Base-by-base conservation (phyloP, 2,797 vertebrate species). In the Anguilla megastoma region DNA sequence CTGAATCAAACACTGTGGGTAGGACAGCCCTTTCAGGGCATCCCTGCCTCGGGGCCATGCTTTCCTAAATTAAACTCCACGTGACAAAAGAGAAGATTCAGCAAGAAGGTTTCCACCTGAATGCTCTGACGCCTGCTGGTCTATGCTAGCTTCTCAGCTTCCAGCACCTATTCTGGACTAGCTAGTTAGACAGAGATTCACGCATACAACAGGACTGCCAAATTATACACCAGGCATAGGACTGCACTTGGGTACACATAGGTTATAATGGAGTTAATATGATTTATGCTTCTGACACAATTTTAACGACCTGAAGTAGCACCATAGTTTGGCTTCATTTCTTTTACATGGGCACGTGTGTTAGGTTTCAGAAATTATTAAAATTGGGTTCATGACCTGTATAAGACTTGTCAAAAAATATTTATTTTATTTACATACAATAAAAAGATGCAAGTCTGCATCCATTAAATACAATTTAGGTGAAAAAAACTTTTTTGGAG, bases 171-270 rank as follows among this genome's bases (percentile, higher is more conserved):
- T 50, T 79, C 36, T 79, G 74, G 74, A 79, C 36, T 7, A 45
- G 74, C 33, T 45, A 79, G 74, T 36, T 79, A 79, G 74, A 79
- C 74, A 79, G 36, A 45, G 74, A 45, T 79, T 79, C 36, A 41
- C 30, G 3, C 16, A 45, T 41, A 36, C 74, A 36, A 16, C 45
- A 79, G 16, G 33, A 36, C 33, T 79, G 33, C 74, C 74, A 79
- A 79, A 79, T 79, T 41, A 45, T 18, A 45, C 8, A 33, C 69
- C 30, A 71, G 27, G 33, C 27, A 27, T 33, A 71, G 27, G 69
- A 33, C 27, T n/a, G 69, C 69, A 71, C 10, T n/a, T 71, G 27
- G 9, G 10, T 30, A 27, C 69, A 33, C 12, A 71, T 21, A 27
- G 21, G 4, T 69, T 9, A 69, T 27, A n/a, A 36, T 76, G 30